Evolutionary conservation across 2,113 vertebrate species (phyloP), one percentile per base, ranked within the genome.

Genomic region (Condylura cristata): DNA sequence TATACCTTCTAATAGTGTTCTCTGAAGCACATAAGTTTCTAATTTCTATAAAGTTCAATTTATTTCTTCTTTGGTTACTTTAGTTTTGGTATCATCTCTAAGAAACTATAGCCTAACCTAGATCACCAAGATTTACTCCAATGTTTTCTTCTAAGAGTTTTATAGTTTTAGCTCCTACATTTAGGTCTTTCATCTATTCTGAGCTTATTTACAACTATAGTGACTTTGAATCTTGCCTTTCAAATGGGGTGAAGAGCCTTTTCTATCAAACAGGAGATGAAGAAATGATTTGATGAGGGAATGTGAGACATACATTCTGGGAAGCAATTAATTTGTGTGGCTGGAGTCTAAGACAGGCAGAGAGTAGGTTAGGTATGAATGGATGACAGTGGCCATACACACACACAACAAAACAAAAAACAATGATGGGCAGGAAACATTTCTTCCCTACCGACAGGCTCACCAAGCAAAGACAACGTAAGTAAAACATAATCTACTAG

Each of bases 121-220:
- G 34, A 6, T 63, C 44, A 82, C 51, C 30, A 86, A 80, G 53
- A 72, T 72, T 87, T 87, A 71, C 28, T 22, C 60, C 32, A 83
- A 22, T 68, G n/a, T 84, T 89, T 89, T 61, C n/a, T 53, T 71
- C 71, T 51, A 83, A 61, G 58, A 82, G 7, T 34, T 79, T 94
- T 53, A 56, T 22, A 89, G 30, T 90, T 79, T 86, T 79, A 85
- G 6, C 51, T 78, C 44, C 71, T n/a, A 79, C 6, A 71, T 79
- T 78, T 63, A 78, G 3, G 28, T 60, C 78, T 94, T 76, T 70
- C 8, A 76, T 89, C 34, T 84, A 68, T 48, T 89, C 51, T 80
- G n/a, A 74, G 66, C 65, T 93, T 48, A 75, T 93, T 83, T 93
- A 92, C 71, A 24, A 70, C 51, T 63, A 28, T 32, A 34, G 22